Evolutionary conservation across 2,113 vertebrate genomes (phyloP), one percentile per base, ranked within the genome.

Genomic region (Junco hyemalis): DNA sequence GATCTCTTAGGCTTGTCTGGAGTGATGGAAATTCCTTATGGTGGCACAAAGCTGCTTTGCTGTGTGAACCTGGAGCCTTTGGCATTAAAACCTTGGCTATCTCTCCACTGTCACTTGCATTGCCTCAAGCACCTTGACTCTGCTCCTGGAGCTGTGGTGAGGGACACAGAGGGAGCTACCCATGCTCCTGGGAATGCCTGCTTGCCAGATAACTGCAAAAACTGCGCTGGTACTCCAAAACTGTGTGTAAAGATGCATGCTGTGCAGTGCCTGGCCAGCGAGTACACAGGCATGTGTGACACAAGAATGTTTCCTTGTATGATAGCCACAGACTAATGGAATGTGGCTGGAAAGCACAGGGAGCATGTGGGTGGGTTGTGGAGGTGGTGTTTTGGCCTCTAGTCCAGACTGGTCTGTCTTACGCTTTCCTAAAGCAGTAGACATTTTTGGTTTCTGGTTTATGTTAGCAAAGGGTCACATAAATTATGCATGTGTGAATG

Each of bases 161-260:
- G 63, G 64, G 36, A 14, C 26, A 20, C 13, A 44, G 23, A 57
- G 18, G 73, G 24, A 42, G 35, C 29, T 14, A n/a, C 11, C 33
- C 31, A 4, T 28, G 47, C 13, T 31, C 74, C 50, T 66, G 60
- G 28, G 44, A 90, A 50, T 7, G n/a, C 1, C 61, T 14, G 13
- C 48, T 66, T 82, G 60, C 26, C 60, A 68, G 51, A 44, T 47
- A 53, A 65, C 45, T 29, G 38, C 3, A 3, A 38, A 33, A 64
- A 47, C 22, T 12, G 21, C 44, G 25, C 33, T 63, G 53, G 13
- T n/a, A n/a, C 13, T 26, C 31, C 1, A 0, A 65, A 60, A 80
- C 15, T 8, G 3, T 4, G 6, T 22, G 31, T 24, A 36, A 68
- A 51, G 16, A 17, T 12, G 12, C 3, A 8, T 0, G 0, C 29